These are phyloP conservation scores for Thalassarche chlororhynchos DNA, from an alignment of 2,113 vertebrate genomes.

Conservation along the genomic window DNA sequence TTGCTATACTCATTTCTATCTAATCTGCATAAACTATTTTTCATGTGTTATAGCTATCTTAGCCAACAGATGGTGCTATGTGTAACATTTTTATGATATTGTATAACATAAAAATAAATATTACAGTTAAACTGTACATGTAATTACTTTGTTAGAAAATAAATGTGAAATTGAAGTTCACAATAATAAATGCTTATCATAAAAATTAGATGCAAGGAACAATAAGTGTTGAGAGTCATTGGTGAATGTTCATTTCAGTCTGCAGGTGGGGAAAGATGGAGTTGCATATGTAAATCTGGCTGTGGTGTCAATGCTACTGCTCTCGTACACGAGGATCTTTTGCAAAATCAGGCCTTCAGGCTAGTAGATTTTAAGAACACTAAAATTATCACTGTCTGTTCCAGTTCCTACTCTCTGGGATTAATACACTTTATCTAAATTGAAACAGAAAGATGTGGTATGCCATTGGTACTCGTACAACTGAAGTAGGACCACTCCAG, in stretches of 20 bases:
- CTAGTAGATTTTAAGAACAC: background rate
- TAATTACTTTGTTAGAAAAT: slow-evolving; percentile 63
- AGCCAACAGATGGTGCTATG: slow-evolving; percentile 76
- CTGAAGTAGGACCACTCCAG: background rate
- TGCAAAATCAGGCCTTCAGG: background rate
- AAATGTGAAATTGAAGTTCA: slow-evolving; percentile 44
- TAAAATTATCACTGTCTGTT: background rate
- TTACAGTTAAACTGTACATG: slow-evolving; percentile 43
- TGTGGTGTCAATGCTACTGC: background rate
- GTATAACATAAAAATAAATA: slow-evolving; percentile 61
- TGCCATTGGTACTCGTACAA: background rate
- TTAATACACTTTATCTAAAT: background rate
- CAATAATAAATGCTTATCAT: slow-evolving; percentile 38
- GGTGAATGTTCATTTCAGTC: slow-evolving; percentile 35
- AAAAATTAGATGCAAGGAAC: slow-evolving; percentile 19
- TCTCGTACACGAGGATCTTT: background rate
- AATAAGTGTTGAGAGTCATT: slow-evolving; percentile 29
- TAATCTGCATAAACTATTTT: slow-evolving; percentile 65
- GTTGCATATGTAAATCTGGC: background rate
- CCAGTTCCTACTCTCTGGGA: background rate
- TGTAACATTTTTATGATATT: slow-evolving; percentile 72
- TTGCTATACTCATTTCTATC: background rate
- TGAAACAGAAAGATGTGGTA: background rate
- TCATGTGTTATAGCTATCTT: slow-evolving; percentile 66
- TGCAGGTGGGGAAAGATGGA: slow-evolving; percentile 8